These are phyloP conservation scores for Scotopteryx bipunctaria DNA, from an alignment of 2,888 invertebrate species.

Conservation along the genomic window DNA sequence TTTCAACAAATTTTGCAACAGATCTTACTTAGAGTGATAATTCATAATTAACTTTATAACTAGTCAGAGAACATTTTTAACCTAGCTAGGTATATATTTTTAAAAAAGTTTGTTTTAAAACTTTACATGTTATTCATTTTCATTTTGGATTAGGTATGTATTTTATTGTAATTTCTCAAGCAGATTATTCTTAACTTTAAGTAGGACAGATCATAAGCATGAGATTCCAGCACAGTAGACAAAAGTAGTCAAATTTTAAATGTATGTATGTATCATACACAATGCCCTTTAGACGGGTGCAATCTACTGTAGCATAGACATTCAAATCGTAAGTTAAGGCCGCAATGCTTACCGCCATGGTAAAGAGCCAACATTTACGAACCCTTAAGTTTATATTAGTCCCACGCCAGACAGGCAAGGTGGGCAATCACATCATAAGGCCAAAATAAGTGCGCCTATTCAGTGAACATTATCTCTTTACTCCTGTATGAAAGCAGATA, in stretches of 20 bases:
- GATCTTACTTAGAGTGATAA: slow-evolving; percentile 68
- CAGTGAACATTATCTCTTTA: slow-evolving; percentile 13
- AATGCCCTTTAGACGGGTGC: slow-evolving; percentile 10
- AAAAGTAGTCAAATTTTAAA: slow-evolving; percentile 13
- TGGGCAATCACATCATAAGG: slow-evolving; percentile 23
- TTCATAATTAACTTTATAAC: slow-evolving; percentile 64
- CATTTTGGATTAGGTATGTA: slow-evolving; percentile 20
- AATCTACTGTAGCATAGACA: slow-evolving; percentile 26
- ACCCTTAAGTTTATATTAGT: slow-evolving; percentile 19
- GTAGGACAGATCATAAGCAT: slow-evolving; percentile 43
- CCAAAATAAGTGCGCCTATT: slow-evolving; percentile 18
- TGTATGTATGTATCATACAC: slow-evolving; percentile 9
- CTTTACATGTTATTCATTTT: slow-evolving; percentile 20
- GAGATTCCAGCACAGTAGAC: slow-evolving; percentile 48
- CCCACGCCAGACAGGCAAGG: slow-evolving; percentile 14
- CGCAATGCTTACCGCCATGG: slow-evolving; percentile 18
- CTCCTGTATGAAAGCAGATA: slow-evolving; percentile 53
- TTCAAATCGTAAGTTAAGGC: slow-evolving; percentile 23
- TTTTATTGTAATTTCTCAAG: slow-evolving; percentile 38
- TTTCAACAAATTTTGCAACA: slow-evolving; percentile 60
- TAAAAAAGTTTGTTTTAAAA: slow-evolving; percentile 37
- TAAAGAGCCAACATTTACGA: slow-evolving; percentile 21
- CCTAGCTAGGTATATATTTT: slow-evolving; percentile 55
- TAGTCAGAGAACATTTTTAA: slow-evolving; percentile 69
- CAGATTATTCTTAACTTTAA: slow-evolving; percentile 27